phyloP scores from a whole-genome alignment of 2,888 invertebrate species.

The Troilus luridus region DNA sequence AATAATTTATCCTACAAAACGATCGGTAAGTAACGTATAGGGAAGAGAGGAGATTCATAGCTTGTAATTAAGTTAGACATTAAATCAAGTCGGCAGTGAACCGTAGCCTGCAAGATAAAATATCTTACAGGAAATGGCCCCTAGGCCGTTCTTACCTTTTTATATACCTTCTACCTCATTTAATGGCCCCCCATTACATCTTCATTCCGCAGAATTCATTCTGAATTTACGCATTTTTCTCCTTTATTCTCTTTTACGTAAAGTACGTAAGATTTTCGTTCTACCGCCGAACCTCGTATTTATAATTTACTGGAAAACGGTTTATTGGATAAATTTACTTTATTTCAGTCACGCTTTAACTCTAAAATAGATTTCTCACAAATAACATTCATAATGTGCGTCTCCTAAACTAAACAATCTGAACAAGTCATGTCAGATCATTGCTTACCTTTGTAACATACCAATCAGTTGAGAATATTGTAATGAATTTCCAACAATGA shows the following conservation, averaged over 20 bases:
- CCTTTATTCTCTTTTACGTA: not conserved
- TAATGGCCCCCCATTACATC: not conserved
- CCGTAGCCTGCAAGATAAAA: constrained; percentile 33
- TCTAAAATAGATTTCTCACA: not conserved
- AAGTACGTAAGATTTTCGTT: not conserved
- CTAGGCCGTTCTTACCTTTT: constrained; percentile 28
- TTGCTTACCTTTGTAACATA: not conserved
- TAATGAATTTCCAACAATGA: not conserved
- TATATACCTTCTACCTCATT: constrained; percentile 34
- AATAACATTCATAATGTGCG: too few species aligned
- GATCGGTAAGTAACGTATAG: constrained; percentile 34
- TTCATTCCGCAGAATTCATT: not conserved
- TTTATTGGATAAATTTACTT: not conserved
- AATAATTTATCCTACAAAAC: constrained; percentile 13
- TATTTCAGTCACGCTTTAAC: not conserved
- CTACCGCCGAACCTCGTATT: not conserved
- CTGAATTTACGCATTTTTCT: constrained; percentile 6
- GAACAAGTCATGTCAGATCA: too few species aligned
- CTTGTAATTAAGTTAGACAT: constrained; percentile 34
- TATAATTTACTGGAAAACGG: not conserved
- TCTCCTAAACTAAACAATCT: too few species aligned
- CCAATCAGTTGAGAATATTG: not conserved
- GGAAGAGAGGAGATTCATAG: constrained; percentile 29
- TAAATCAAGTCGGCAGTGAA: constrained; percentile 37
- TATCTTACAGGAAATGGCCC: constrained; percentile 33